A percentile compares a stretch with the other conserved stretches of the same genome.
Conservation (phyloP, 1,140 invertebrate genomes). For the Drosophila biarmipes region DNA sequence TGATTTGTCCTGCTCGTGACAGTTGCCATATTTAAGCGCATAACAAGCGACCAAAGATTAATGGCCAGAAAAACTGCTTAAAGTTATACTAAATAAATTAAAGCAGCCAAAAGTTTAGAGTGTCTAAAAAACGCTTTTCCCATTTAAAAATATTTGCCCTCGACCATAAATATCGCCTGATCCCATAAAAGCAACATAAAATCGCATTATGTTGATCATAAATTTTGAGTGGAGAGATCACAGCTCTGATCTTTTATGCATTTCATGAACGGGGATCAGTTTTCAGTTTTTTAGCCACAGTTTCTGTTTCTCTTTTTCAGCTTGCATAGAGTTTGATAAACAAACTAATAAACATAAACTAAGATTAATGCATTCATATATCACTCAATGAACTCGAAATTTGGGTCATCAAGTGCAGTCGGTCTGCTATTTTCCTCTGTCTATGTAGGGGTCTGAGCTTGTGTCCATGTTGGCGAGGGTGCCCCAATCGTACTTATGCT, state of each 20-base stretch:
- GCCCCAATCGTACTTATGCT: constrained; percentile 71
- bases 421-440: constrained; percentile 9
- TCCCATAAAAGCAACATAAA: constrained; percentile 60
- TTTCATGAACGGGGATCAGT: constrained; percentile 16
- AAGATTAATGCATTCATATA: constrained; percentile 81
- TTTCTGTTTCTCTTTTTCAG: constrained; percentile 24
- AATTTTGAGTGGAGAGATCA: constrained; percentile 47
- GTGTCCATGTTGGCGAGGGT: constrained; percentile 32
- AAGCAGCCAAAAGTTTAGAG: constrained; percentile 2
- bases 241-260: constrained; percentile 46
- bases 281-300: constrained; percentile 23
- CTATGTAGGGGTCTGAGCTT: constrained; percentile 6
- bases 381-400: constrained; percentile 74
- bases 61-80: constrained; percentile 30
- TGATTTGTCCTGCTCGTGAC: constrained; percentile 70
- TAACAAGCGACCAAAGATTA: constrained; percentile 67
- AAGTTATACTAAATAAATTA: constrained; percentile 20
- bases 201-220: constrained; percentile 53
- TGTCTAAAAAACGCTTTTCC: constrained; percentile 2
- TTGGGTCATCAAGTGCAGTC: constrained; percentile 77
- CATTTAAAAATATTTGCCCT: constrained; percentile 22
- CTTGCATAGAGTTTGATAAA: constrained; percentile 72
- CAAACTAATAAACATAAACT: constrained; percentile 74
- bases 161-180: constrained; percentile 36
- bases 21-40: constrained; percentile 73